A percentile compares a stretch with the other conserved stretches of the same genome.
phyloP scores from a whole-genome alignment of 2,797 vertebrate species.

The Bradypodion ventrale region DNA sequence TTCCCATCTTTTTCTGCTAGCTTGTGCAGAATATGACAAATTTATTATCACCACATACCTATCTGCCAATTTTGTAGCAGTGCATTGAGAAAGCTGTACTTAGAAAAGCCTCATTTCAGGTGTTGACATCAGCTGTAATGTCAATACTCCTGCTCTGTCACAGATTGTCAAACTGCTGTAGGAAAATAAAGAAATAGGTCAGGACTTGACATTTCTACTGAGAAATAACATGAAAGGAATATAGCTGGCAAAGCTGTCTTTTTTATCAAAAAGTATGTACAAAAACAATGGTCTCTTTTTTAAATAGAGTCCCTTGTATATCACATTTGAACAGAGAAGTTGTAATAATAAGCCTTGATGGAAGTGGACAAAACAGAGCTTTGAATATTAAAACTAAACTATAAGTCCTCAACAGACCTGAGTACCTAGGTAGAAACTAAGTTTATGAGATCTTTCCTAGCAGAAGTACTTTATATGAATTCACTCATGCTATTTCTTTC shows the following conservation, averaged over 20 bases:
- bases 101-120: conserved; percentile 5
- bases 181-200: conserved; percentile 10
- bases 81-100: conserved; percentile 13
- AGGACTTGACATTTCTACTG: background rate
- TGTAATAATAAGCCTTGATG: background rate
- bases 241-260: background rate
- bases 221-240: background rate
- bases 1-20: background rate
- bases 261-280: accelerated
- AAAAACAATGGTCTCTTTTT: background rate
- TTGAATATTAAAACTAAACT: background rate
- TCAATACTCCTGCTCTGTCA: background rate
- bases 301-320: accelerated
- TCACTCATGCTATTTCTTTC: background rate
- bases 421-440: background rate
- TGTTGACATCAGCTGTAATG: conserved; percentile 24
- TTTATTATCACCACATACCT: background rate
- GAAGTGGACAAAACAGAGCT: background rate
- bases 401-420: background rate
- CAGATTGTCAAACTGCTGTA: conserved; percentile 11
- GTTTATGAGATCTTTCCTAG: background rate
- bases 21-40: conserved; percentile 1
- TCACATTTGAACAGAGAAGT: background rate
- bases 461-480: background rate
- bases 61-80: conserved; percentile 15